Base-by-base conservation (phyloP, 2,888 invertebrate genomes). In the Heterodera filipjevi region DNA sequence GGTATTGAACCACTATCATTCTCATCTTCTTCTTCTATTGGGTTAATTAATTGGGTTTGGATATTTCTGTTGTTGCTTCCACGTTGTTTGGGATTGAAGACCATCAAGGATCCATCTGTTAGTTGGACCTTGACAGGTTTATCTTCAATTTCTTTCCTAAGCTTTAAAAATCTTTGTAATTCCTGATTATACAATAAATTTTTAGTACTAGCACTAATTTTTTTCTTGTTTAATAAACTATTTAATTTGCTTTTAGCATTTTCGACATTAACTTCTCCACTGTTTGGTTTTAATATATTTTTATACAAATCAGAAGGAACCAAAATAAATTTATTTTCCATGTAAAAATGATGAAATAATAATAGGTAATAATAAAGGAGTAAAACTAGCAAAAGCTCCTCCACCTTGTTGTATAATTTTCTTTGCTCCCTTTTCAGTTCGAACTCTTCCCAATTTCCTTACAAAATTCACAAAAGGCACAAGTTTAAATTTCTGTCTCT, bases 301-400 rank as follows among this genome's bases (percentile, higher is more conserved):
- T 44, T 72, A 71, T 77, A 77, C 73, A 77, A 30, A 44, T 77
- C 77, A 44, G 75, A 39, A 3, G 77, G 77, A 30, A 77, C 53
- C 16, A 77, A 16, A 27, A 77, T 44, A 35, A 72, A 72, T 72
- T 72, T 72, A 39, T 72, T 53, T 19, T 32, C 46, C 49, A 49
- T 49, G 49, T 49, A 3, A 16, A 16, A 49, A 14, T 0, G 19
- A 12, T 14, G 49, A 12, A 14, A 3, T 16, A 49, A 49, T 49
- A 49, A 49, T 49, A 16, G 49, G 49, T 49, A 49, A 19, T 19
- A 49, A 49, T 49, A 49, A 49, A 19, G 49, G 49, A 16, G 49
- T 30, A 30, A 75, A 71, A 44, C n/a, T 39, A 27, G 77, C 77
- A 27, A 27, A 16, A 77, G 74, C 16, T n/a, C n/a, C n/a, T n/a